phyloP scores from a whole-genome alignment of 2,113 vertebrate species.

The Calypte anna region DNA sequence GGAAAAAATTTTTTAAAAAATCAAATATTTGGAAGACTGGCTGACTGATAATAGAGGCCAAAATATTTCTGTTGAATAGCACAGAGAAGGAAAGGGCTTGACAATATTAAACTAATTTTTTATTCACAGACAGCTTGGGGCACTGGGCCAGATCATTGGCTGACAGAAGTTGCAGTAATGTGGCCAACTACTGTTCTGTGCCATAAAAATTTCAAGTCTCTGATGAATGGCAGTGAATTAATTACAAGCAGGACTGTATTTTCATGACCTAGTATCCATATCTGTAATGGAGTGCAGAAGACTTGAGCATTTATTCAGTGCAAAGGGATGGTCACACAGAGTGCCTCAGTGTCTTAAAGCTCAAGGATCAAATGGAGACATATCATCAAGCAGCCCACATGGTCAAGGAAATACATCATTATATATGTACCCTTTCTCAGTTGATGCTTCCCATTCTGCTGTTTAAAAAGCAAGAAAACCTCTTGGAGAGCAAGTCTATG shows the following conservation, averaged over 20 bases:
- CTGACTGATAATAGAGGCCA: background rate
- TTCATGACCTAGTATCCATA: background rate
- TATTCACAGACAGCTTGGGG: background rate
- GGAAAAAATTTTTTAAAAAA: background rate
- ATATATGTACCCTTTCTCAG: background rate
- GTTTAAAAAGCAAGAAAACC: background rate
- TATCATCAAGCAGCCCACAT: background rate
- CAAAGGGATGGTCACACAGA: background rate
- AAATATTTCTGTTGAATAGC: background rate
- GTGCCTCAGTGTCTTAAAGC: background rate
- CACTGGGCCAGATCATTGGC: background rate
- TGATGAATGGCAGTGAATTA: background rate
- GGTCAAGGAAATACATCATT: background rate
- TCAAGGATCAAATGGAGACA: background rate
- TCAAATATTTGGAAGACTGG: background rate
- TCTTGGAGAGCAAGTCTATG: background rate
- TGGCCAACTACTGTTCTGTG: background rate
- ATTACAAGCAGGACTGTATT: background rate
- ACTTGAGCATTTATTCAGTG: background rate
- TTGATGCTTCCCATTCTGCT: background rate
- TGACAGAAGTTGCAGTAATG: background rate
- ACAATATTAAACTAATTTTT: background rate
- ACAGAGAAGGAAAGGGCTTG: background rate
- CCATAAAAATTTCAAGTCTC: background rate
- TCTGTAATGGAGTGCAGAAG: background rate